Percentiles rank a stretch among this genome's conserved stretches.
Conservation (phyloP, 2,797 vertebrate species). For the Pseudochirops cupreus region DNA sequence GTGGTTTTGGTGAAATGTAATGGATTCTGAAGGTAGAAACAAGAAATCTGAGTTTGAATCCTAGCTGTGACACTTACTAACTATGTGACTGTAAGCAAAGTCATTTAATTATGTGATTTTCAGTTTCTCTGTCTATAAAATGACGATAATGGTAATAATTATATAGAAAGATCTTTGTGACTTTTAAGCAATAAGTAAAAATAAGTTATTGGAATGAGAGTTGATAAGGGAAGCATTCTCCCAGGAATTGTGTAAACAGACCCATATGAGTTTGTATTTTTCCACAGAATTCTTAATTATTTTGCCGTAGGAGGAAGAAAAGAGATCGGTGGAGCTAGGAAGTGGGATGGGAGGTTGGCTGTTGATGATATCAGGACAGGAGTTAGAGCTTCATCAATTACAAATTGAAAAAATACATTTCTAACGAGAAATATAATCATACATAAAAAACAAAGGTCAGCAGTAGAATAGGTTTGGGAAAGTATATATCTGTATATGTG, state of each 20-base stretch:
- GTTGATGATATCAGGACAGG: background rate
- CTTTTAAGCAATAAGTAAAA: no score
- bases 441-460: no score
- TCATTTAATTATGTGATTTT: background rate
- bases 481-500: no score
- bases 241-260: background rate
- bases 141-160: background rate
- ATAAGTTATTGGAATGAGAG: no score
- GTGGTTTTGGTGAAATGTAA: background rate
- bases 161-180: background rate
- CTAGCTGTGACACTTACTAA: background rate
- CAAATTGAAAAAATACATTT: no score
- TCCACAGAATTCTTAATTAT: background rate
- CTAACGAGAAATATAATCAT: no score
- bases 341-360: background rate
- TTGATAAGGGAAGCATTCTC: background rate
- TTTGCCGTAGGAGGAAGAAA: background rate
- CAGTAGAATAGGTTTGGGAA: no score
- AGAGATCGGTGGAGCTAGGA: background rate
- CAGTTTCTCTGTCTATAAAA: background rate
- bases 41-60: background rate
- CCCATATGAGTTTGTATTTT: background rate
- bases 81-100: background rate
- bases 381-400: no score
- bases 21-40: background rate